Percentiles rank a stretch among this genome's conserved stretches.
Evolutionary conservation across 2,113 vertebrate genomes (phyloP).

Genomic region (Ancistrus triradiatus): DNA sequence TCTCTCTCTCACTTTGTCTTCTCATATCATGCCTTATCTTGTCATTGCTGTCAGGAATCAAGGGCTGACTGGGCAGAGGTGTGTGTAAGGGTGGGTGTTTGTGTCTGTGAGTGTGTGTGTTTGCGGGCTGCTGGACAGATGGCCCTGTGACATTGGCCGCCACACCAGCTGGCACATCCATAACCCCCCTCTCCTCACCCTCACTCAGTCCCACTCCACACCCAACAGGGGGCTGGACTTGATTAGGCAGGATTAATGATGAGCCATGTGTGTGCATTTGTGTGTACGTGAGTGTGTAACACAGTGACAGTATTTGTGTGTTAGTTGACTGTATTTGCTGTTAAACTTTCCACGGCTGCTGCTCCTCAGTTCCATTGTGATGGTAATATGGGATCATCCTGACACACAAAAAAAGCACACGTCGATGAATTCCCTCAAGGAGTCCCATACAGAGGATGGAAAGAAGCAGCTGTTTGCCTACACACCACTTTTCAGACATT

Average conservation of each 20-base stretch:
- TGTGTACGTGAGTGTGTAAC: constrained; percentile 45
- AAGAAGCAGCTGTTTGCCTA: constrained; percentile 23
- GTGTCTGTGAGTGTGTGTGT: constrained; percentile 14
- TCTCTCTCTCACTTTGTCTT: no score
- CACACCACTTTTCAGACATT: constrained; percentile 29
- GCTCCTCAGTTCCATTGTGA: constrained; percentile 58
- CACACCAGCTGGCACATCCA: constrained; percentile 67
- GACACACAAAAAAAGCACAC: constrained; percentile 33
- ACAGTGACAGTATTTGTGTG: constrained; percentile 34
- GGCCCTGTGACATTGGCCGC: constrained; percentile 69
- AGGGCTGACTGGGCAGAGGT: constrained; percentile 7
- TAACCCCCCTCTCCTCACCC: constrained; percentile 36
- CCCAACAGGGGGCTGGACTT: constrained; percentile 65
- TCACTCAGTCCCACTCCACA: constrained; percentile 53
- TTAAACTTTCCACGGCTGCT: constrained; percentile 63
- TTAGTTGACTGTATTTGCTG: constrained; percentile 64
- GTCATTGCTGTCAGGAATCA: constrained; percentile 21
- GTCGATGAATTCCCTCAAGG: constrained; percentile 19
- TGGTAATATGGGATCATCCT: constrained; percentile 57
- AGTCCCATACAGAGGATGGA: constrained; percentile 6
- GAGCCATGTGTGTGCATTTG: constrained; percentile 46
- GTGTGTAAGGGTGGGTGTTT: no score
- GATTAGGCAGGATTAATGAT: constrained; percentile 72
- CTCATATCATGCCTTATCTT: no score
- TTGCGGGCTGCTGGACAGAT: constrained; percentile 58